A percentile compares a stretch with the other conserved stretches of the same genome.
Conservation (phyloP, 2,797 vertebrate genomes). For the Hafferia zeledoni region DNA sequence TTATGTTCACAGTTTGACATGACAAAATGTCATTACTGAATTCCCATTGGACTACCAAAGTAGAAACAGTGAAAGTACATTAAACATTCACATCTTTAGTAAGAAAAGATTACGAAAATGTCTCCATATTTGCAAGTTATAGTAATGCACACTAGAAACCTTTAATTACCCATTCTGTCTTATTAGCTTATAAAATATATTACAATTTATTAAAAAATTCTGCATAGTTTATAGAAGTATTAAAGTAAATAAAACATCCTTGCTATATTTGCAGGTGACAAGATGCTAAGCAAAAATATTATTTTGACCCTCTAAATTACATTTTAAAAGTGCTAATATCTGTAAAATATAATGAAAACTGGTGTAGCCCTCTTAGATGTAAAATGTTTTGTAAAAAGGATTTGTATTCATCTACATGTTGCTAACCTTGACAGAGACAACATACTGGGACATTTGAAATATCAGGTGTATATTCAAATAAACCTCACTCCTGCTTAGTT, state of each 20-base stretch:
- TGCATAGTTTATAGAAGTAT: slow-evolving; percentile 85
- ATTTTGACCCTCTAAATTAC: slow-evolving; percentile 75
- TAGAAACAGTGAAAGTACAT: slow-evolving; percentile 84
- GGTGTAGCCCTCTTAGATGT: slow-evolving; percentile 66
- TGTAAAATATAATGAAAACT: slow-evolving; percentile 69
- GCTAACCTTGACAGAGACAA: slow-evolving; percentile 65
- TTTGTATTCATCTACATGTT: slow-evolving; percentile 36
- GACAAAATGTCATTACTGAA: slow-evolving; percentile 87
- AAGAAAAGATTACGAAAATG: slow-evolving; percentile 85
- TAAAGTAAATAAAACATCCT: slow-evolving; percentile 77
- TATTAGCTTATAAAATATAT: slow-evolving; percentile 88
- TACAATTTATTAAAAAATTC: slow-evolving; percentile 84
- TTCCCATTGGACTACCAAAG: slow-evolving; percentile 90
- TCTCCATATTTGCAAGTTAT: slow-evolving; percentile 80
- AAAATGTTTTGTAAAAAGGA: slow-evolving; percentile 62
- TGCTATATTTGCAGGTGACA: slow-evolving; percentile 73
- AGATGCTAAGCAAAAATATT: slow-evolving; percentile 78
- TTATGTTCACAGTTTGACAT: slow-evolving; percentile 91
- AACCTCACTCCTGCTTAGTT: not conserved
- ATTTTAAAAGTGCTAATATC: slow-evolving; percentile 74
- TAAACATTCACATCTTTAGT: slow-evolving; percentile 86
- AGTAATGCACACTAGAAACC: slow-evolving; percentile 88
- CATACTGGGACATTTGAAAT: not conserved
- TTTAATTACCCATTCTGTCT: slow-evolving; percentile 88
- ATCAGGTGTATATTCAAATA: not conserved